phyloP scores from a whole-genome alignment of 2,888 invertebrate species.

The Sesia apiformis region DNA sequence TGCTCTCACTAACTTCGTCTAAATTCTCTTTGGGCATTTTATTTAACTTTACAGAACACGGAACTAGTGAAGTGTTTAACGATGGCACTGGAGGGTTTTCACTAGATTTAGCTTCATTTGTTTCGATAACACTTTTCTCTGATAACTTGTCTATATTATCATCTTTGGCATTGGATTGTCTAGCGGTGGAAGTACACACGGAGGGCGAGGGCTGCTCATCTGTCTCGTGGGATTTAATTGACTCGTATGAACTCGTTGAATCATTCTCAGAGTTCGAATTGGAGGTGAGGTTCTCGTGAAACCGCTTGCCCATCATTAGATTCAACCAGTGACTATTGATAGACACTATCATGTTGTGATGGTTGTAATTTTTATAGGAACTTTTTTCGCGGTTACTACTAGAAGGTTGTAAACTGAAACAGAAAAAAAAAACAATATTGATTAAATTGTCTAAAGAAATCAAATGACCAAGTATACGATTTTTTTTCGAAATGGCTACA shows the following conservation, averaged over 20 bases:
- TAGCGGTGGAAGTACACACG: conserved; percentile 46
- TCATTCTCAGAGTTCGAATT: conserved; percentile 69
- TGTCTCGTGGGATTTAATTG: conserved; percentile 47
- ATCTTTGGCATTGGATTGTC: conserved; percentile 63
- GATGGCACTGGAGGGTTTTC: conserved; percentile 53
- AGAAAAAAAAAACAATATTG: conserved; percentile 8
- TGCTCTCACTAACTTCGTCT: conserved; percentile 29
- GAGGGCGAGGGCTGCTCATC: conserved; percentile 79
- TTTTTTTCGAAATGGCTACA: too few species aligned
- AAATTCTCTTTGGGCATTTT: conserved; percentile 57
- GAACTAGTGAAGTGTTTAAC: conserved; percentile 31
- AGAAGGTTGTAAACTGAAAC: conserved; percentile 60
- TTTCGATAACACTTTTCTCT: conserved; percentile 32
- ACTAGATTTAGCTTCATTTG: conserved; percentile 39
- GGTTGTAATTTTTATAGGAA: conserved; percentile 59
- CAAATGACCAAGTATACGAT: neutral
- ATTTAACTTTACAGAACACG: conserved; percentile 56
- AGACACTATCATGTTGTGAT: conserved; percentile 64
- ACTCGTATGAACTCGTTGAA: conserved; percentile 71
- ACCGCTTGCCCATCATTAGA: conserved; percentile 77
- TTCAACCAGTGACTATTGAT: conserved; percentile 75
- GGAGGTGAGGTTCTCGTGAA: conserved; percentile 66
- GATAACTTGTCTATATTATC: conserved; percentile 40
- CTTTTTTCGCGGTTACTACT: conserved; percentile 66
- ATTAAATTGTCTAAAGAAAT: neutral